phyloP scores from a whole-genome alignment of 2,888 invertebrate species.

The Phortica magna region DNA sequence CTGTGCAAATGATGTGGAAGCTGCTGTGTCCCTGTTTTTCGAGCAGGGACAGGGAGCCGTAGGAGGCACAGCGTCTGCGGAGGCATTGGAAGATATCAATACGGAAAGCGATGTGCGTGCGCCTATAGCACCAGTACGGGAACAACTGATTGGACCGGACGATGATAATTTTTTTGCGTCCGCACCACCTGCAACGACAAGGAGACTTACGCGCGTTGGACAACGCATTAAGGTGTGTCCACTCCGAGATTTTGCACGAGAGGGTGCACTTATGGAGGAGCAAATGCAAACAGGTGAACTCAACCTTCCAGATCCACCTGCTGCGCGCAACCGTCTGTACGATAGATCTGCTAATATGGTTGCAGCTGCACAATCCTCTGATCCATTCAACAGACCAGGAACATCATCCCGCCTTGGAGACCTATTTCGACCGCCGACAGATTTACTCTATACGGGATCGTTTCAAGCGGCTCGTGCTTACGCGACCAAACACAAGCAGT shows the following conservation, averaged over 20 bases:
- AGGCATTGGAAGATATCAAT: constrained; percentile 45
- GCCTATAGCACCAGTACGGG: constrained; percentile 76
- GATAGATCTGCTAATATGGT: constrained; percentile 65
- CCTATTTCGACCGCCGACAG: constrained; percentile 84
- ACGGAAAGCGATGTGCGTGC: constrained; percentile 74
- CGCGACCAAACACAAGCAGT: constrained; percentile 80
- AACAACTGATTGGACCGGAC: constrained; percentile 75
- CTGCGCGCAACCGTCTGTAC: constrained; percentile 52
- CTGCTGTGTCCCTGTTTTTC: constrained; percentile 74
- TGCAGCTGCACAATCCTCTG: constrained; percentile 54
- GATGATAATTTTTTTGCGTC: constrained; percentile 76
- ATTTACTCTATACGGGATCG: constrained; percentile 82
- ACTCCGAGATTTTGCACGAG: constrained; percentile 76
- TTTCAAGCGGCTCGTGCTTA: constrained; percentile 81
- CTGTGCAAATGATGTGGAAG: constrained; percentile 74
- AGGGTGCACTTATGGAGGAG: constrained; percentile 76
- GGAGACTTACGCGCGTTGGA: constrained; percentile 63
- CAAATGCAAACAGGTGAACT: constrained; percentile 67
- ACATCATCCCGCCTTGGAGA: constrained; percentile 81
- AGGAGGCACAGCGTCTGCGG: constrained; percentile 43
- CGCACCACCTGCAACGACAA: constrained; percentile 47
- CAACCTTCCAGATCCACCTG: constrained; percentile 52
- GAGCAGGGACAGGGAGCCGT: constrained; percentile 64
- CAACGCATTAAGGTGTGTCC: constrained; percentile 75
- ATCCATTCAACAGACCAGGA: constrained; percentile 48